These are phyloP conservation scores for Eptesicus fuscus DNA, from an alignment of 2,113 vertebrate genomes.

Conservation along the genomic window DNA sequence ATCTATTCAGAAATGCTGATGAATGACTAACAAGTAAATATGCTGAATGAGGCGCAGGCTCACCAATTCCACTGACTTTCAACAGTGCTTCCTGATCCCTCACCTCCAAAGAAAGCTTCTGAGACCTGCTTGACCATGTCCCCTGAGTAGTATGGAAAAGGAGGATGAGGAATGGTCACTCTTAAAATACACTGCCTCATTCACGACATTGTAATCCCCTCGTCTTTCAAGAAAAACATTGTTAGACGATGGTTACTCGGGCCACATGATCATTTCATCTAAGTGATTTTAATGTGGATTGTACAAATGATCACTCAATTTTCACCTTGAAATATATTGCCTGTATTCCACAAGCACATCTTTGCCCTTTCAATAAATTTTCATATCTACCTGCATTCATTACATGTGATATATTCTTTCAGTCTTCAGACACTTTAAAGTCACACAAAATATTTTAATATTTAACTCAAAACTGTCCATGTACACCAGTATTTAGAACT, in stretches of 20 bases:
- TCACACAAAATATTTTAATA: slow-evolving; percentile 22
- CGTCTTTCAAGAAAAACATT: not conserved
- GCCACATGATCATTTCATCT: not conserved
- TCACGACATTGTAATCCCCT: not conserved
- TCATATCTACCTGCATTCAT: not conserved
- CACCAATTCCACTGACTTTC: not conserved
- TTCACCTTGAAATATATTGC: slow-evolving; percentile 38
- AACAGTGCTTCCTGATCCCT: not conserved
- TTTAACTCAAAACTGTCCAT: slow-evolving; percentile 20
- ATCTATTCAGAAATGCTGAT: not conserved
- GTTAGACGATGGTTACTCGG: not conserved
- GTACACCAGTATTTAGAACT: slow-evolving; percentile 20
- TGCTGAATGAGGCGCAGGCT: not conserved
- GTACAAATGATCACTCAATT: slow-evolving; percentile 35
- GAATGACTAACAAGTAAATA: not conserved
- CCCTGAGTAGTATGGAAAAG: not conserved
- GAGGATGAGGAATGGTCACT: not conserved
- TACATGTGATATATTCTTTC: not conserved
- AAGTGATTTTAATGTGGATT: slow-evolving; percentile 55
- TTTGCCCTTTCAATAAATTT: slow-evolving; percentile 1
- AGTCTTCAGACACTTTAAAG: not conserved
- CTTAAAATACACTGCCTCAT: not conserved
- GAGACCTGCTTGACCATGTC: not conserved
- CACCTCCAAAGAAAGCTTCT: not conserved
- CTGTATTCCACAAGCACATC: not conserved